These are phyloP conservation scores for Quadriops clusia DNA, from an alignment of 2,888 invertebrate genomes.

Conservation along the genomic window DNA sequence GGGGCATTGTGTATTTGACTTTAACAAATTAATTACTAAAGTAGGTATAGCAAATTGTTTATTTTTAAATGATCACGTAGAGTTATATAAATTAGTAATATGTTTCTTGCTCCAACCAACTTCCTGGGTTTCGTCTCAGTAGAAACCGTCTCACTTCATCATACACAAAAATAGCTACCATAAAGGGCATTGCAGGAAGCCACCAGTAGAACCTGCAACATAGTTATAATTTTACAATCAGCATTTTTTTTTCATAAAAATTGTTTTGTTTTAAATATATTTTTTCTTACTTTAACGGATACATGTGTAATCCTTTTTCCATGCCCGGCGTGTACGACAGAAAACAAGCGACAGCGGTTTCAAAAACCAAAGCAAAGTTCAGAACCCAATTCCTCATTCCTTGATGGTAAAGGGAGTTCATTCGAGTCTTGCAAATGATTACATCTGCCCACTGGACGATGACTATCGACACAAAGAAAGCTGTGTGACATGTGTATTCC, in stretches of 20 bases:
- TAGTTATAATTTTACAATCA: slow-evolving; percentile 3
- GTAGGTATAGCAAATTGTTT: too few relatives aligned
- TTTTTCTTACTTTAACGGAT: slow-evolving; percentile 79
- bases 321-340: slow-evolving; percentile 94
- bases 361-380: slow-evolving; percentile 90
- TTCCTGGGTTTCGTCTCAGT: slow-evolving; percentile 93
- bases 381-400: slow-evolving; percentile 97
- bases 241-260: not conserved
- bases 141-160: slow-evolving; percentile 97
- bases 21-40: too few relatives aligned
- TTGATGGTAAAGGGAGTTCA: slow-evolving; percentile 92
- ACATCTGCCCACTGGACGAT: slow-evolving; percentile 98
- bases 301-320: slow-evolving; percentile 96
- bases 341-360: slow-evolving; percentile 90
- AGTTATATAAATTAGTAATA: too few relatives aligned
- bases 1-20: too few relatives aligned
- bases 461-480: slow-evolving; percentile 96
- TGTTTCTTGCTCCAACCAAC: slow-evolving; percentile 98
- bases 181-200: slow-evolving; percentile 96
- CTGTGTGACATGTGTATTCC: slow-evolving; percentile 96
- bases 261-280: not conserved
- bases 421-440: slow-evolving; percentile 95
- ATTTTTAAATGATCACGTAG: too few relatives aligned
- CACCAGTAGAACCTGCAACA: slow-evolving; percentile 89
- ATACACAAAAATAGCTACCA: slow-evolving; percentile 96